Evolutionary conservation across 2,888 invertebrate genomes (phyloP).

Genomic region (Mongoloraphidia duomilia): DNA sequence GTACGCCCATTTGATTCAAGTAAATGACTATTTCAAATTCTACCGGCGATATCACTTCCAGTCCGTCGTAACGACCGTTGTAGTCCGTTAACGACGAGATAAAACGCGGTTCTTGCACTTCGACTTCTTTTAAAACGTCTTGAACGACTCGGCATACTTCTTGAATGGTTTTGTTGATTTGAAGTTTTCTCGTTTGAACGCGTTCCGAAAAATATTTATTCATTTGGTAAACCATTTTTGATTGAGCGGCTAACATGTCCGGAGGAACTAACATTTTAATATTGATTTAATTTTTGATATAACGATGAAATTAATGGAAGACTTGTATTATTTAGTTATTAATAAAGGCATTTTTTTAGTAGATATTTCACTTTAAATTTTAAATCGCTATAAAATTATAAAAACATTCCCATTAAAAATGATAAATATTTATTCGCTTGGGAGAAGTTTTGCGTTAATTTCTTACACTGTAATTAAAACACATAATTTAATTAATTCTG

Average conservation of each 20-base stretch:
- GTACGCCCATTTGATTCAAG: constrained; percentile 93
- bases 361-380: too few species aligned
- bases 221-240: constrained; percentile 88
- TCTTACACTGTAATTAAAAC: too few species aligned
- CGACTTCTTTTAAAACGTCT: constrained; percentile 89
- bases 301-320: too few species aligned
- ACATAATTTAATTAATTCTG: too few species aligned
- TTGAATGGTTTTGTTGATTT: constrained; percentile 74
- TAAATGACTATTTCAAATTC: constrained; percentile 92
- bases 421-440: too few species aligned
- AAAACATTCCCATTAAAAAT: too few species aligned
- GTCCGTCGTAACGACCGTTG: constrained; percentile 83
- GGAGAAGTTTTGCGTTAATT: too few species aligned
- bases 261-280: constrained; percentile 73
- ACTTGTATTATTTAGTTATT: too few species aligned
- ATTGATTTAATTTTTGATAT: neutral
- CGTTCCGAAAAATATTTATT: constrained; percentile 87
- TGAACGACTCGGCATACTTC: constrained; percentile 86
- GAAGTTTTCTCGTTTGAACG: constrained; percentile 72
- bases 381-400: too few species aligned
- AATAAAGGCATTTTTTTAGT: too few species aligned
- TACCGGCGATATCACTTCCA: constrained; percentile 81
- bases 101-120: constrained; percentile 86
- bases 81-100: constrained; percentile 82
- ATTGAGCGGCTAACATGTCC: constrained; percentile 88